phyloP scores from a whole-genome alignment of 2,113 vertebrate genomes.

The Zingel zingel region DNA sequence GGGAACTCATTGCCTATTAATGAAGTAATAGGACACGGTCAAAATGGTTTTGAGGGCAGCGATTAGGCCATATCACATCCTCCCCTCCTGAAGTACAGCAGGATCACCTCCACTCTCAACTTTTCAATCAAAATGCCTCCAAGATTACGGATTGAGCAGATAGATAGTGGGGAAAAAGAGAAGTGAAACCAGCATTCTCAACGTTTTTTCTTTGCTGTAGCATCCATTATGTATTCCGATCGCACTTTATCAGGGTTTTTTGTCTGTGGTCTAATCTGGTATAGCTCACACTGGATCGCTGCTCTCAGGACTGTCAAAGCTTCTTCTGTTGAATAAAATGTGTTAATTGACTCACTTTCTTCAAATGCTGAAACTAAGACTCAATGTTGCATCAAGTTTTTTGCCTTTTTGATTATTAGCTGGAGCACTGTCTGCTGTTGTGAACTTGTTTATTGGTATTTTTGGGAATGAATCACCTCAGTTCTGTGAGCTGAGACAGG shows the following conservation, averaged over 20 bases:
- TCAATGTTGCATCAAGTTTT: not conserved
- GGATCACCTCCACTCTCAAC: constrained; percentile 62
- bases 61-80: constrained; percentile 69
- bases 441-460: constrained; percentile 33
- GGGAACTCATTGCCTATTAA: constrained; percentile 74
- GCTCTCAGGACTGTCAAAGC: constrained; percentile 6
- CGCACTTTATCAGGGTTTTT: constrained; percentile 31
- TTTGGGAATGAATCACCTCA: constrained; percentile 36
- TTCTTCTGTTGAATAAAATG: constrained; percentile 24
- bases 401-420: not conserved
- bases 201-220: constrained; percentile 31
- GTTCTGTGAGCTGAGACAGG: constrained; percentile 43
- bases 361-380: constrained; percentile 38
- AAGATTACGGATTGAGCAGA: constrained; percentile 48
- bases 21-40: constrained; percentile 73
- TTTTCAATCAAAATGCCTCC: constrained; percentile 56
- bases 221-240: constrained; percentile 27
- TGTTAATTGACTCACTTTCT: constrained; percentile 24
- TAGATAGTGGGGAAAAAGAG: constrained; percentile 23
- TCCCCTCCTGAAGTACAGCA: constrained; percentile 33
- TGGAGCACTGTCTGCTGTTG: not conserved
- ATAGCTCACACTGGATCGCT: constrained; percentile 9
- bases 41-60: constrained; percentile 52
- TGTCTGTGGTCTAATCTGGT: constrained; percentile 27
- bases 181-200: constrained; percentile 27